phyloP scores from a whole-genome alignment of 1,140 invertebrate genomes.

The Drosophila hydei region DNA sequence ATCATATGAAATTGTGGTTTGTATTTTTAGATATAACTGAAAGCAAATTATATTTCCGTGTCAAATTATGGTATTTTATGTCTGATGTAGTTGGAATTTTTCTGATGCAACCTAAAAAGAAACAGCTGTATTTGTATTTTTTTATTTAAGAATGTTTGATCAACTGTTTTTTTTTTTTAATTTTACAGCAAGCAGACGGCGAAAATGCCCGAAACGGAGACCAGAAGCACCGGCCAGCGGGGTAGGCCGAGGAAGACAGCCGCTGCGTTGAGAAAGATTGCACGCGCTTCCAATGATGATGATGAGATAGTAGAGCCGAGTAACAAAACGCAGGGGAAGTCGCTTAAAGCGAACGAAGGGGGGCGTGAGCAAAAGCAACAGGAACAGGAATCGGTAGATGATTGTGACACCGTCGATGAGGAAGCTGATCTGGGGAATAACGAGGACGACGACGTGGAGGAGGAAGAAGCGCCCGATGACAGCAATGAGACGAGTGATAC shows the following conservation, averaged over 20 bases:
- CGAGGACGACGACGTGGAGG: slow-evolving; percentile 38
- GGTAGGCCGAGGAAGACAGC: slow-evolving; percentile 53
- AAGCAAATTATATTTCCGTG: no score
- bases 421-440: slow-evolving; percentile 25
- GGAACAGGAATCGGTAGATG: slow-evolving; percentile 14
- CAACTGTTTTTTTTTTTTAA: not conserved
- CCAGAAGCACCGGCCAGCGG: slow-evolving; percentile 24
- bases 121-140: no score
- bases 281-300: slow-evolving; percentile 21
- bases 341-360: not conserved
- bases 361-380: not conserved
- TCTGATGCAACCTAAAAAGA: no score
- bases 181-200: slow-evolving; percentile 45
- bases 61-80: no score
- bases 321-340: not conserved
- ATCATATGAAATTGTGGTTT: no score
- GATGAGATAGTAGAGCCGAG: slow-evolving; percentile 3
- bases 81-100: no score
- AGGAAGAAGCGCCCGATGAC: slow-evolving; percentile 41
- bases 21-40: no score
- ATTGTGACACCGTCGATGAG: not conserved
- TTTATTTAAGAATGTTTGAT: not conserved
- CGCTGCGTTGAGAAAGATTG: slow-evolving; percentile 15
- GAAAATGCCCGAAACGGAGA: slow-evolving; percentile 63
- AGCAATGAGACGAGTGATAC: slow-evolving; percentile 58